These are phyloP conservation scores for Eulithis testata DNA, from an alignment of 2,888 invertebrate species.

Conservation along the genomic window DNA sequence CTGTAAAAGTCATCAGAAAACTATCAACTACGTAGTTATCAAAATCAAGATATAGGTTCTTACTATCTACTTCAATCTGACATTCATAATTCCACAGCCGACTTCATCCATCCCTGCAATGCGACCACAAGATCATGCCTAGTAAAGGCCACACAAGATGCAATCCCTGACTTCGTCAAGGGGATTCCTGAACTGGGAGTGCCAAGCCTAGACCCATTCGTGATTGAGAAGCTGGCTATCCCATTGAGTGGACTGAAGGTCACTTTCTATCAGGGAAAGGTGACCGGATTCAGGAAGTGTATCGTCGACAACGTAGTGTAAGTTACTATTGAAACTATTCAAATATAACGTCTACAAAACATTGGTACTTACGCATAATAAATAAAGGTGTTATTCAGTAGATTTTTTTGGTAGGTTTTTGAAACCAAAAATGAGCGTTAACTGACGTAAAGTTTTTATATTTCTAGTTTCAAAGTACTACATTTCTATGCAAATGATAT, in stretches of 20 bases:
- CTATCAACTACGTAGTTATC: too few species aligned
- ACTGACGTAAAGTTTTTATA: too few species aligned
- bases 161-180: slow-evolving; percentile 72
- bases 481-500: too few species aligned
- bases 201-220: slow-evolving; percentile 67
- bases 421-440: too few species aligned
- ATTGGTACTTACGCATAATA: too few species aligned
- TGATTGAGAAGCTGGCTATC: slow-evolving; percentile 68
- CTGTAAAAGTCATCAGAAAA: too few species aligned
- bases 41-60: too few species aligned
- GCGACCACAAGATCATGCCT: slow-evolving; percentile 64
- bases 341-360: too few species aligned
- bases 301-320: slow-evolving; percentile 73
- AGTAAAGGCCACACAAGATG: slow-evolving; percentile 66
- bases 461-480: too few species aligned
- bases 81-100: slow-evolving; percentile 53
- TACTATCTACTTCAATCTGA: not conserved
- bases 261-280: slow-evolving; percentile 74
- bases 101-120: slow-evolving; percentile 73
- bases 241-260: slow-evolving; percentile 69
- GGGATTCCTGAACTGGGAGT: slow-evolving; percentile 67
- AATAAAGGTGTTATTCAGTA: too few species aligned
- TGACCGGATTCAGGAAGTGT: slow-evolving; percentile 70
- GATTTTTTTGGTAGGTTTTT: too few species aligned
- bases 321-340: slow-evolving; percentile 46